A percentile compares a stretch with the other conserved stretches of the same genome.
These are phyloP conservation scores for Agelas oroides DNA, from an alignment of 37 sponge, comb jelly and placozoan genomes.

Conservation along the genomic window DNA sequence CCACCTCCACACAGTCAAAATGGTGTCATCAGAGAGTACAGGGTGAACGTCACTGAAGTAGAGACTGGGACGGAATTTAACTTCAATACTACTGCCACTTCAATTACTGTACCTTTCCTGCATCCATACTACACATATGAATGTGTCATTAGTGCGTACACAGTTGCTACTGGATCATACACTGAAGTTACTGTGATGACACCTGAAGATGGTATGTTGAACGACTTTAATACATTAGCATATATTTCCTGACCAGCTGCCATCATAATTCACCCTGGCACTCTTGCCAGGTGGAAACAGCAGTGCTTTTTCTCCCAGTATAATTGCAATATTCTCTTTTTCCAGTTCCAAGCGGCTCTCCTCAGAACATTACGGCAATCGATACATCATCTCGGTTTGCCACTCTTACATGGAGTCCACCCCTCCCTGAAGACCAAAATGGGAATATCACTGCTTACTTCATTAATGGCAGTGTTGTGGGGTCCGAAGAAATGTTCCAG, in stretches of 20 bases:
- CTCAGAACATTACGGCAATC: not conserved
- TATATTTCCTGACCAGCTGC: too few relatives aligned
- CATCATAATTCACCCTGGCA: too few relatives aligned
- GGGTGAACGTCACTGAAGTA: too few relatives aligned
- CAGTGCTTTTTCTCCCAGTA: too few relatives aligned
- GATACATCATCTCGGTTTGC: too few relatives aligned
- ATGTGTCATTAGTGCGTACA: slow-evolving; percentile 7
- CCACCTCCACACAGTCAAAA: slow-evolving; percentile 35
- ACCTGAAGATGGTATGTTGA: too few relatives aligned
- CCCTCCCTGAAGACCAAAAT: slow-evolving; percentile 20
- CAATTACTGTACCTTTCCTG: not conserved
- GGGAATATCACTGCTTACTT: slow-evolving; percentile 2
- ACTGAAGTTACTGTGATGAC: too few relatives aligned
- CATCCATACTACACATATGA: slow-evolving; percentile 20
- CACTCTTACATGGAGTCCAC: slow-evolving; percentile 5
- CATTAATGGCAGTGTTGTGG: too few relatives aligned
- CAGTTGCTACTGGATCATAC: not conserved
- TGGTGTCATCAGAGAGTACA: slow-evolving; percentile 21
- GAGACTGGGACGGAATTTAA: too few relatives aligned
- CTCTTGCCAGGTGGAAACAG: too few relatives aligned
- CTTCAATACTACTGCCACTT: too few relatives aligned
- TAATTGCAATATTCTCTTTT: not conserved
- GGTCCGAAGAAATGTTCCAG: not conserved
- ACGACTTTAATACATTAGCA: too few relatives aligned
- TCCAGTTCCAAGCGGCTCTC: slow-evolving; percentile 17